Evolutionary conservation across 2,888 invertebrate genomes (phyloP), one percentile per base, ranked within the genome.

Genomic region (Hemistola chrysoprasaria): DNA sequence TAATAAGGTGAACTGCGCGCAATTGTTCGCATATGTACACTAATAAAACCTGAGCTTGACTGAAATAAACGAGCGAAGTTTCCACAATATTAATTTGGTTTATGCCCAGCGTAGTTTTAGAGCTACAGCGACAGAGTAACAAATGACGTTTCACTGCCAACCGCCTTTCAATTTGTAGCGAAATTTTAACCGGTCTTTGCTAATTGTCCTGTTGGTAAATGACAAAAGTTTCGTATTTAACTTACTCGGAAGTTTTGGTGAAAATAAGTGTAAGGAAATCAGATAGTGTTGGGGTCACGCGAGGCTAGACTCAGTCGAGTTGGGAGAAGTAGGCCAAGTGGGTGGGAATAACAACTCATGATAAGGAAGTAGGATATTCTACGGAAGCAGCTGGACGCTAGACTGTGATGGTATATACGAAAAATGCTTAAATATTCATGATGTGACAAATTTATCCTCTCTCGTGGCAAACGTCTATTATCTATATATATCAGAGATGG

Each of bases 351-450:
- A 44, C 49, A 63, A 54, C 58, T 50, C 39, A 39, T 64, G 80
- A 79, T 78, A 82, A 76, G 68, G 61, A 74, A 75, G 65, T 70
- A 73, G 77, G 66, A 76, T 78, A 74, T 75, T 65, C 76, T 69
- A 70, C 73, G 78, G 76, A 78, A 77, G 71, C 64, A 50, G 51
- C 50, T 65, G 70, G 67, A 67, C 66, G 59, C 50, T 40, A 51
- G 53, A 57, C 65, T 62, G 47, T 53, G 76, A 78, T 78, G 66
- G 37, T 74, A 74, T 78, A 75, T 46, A 38, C 40, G 61, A 71
- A 75, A 74, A 66, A 60, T 62, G 28, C 39, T 49, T 49, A 50
- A 26, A 56, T 52, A 52, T 51, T 62, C 56, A 46, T 69, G 65
- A 71, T 70, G 67, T 59, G 49, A 48, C 44, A 43, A 30, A 34